Percentiles rank a stretch among this genome's conserved stretches.
Conservation (phyloP, 2,888 invertebrate species). For the Macroteleia sp. region DNA sequence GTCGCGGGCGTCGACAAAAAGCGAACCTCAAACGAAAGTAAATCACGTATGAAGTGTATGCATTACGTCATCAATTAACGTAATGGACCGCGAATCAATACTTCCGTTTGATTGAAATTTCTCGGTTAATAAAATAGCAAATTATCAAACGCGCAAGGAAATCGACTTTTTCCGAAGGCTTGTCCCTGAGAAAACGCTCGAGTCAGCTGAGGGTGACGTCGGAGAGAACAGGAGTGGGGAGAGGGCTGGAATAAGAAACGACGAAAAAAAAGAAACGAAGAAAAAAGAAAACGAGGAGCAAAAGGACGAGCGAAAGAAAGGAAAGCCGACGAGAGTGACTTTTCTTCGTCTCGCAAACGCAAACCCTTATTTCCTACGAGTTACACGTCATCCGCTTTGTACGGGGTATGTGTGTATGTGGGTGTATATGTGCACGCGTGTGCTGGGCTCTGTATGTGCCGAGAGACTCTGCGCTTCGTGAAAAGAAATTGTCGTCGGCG, state of each 20-base stretch:
- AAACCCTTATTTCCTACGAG: slow-evolving; percentile 56
- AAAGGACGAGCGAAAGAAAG: slow-evolving; percentile 39
- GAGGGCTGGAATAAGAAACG: too few species aligned
- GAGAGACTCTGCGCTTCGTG: slow-evolving; percentile 45
- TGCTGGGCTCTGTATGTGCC: too few species aligned
- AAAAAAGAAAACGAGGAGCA: slow-evolving; percentile 25
- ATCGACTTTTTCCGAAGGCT: slow-evolving; percentile 32
- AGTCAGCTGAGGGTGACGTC: slow-evolving; percentile 34
- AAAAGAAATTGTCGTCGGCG: slow-evolving; percentile 63
- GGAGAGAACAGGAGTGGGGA: not conserved
- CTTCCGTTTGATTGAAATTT: slow-evolving; percentile 35
- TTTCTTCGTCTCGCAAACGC: slow-evolving; percentile 50
- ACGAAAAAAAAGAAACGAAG: not conserved
- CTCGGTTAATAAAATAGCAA: slow-evolving; percentile 34
- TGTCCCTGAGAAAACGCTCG: slow-evolving; percentile 27
- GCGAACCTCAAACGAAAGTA: slow-evolving; percentile 24
- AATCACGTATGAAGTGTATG: slow-evolving; percentile 17
- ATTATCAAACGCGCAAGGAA: slow-evolving; percentile 38
- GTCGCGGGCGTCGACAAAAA: slow-evolving; percentile 15
- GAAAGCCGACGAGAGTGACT: slow-evolving; percentile 52
- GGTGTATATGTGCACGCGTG: slow-evolving; percentile 14
- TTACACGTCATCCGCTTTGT: slow-evolving; percentile 65
- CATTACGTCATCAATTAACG: slow-evolving; percentile 51
- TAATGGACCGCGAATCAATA: slow-evolving; percentile 57
- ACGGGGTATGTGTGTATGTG: slow-evolving; percentile 15